Percentiles rank a stretch among this genome's conserved stretches.
phyloP scores from a whole-genome alignment of 2,888 invertebrate species.

The Folsomia candida region DNA sequence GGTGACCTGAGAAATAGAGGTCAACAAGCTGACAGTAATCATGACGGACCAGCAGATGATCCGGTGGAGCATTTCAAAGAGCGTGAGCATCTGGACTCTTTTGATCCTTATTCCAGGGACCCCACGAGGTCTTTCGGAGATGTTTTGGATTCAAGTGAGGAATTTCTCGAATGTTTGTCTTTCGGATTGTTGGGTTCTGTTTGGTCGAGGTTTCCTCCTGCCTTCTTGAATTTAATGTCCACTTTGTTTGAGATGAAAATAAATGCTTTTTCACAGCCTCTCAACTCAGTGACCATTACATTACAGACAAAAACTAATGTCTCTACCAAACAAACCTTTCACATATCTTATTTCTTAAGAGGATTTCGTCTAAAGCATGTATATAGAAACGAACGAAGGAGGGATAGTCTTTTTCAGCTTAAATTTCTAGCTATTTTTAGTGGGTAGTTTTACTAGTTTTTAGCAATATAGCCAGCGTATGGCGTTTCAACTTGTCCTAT shows the following conservation, averaged over 20 bases:
- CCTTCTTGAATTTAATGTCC: background rate
- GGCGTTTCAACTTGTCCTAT: no score
- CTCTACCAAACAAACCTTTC: background rate
- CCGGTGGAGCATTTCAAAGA: background rate
- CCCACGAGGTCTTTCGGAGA: conserved; percentile 34
- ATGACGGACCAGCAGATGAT: conserved; percentile 1
- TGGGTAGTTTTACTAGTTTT: no score
- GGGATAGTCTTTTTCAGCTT: no score
- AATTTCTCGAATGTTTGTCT: background rate
- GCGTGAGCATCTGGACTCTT: conserved; percentile 19
- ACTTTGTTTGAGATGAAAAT: background rate
- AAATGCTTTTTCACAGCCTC: no score
- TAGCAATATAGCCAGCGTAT: no score
- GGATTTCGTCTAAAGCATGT: no score
- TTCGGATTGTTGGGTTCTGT: background rate
- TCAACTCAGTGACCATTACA: no score
- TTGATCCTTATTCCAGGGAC: conserved; percentile 39
- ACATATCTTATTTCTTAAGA: no score
- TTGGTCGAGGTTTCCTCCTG: background rate
- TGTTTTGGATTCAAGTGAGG: conserved; percentile 30
- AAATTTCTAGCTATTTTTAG: no score
- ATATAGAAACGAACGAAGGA: no score
- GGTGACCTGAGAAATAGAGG: background rate
- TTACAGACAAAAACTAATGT: background rate
- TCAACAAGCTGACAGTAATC: background rate